A percentile compares a stretch with the other conserved stretches of the same genome.
These are phyloP conservation scores for Pelecanus crispus DNA, from an alignment of 2,113 vertebrate species.

Conservation along the genomic window DNA sequence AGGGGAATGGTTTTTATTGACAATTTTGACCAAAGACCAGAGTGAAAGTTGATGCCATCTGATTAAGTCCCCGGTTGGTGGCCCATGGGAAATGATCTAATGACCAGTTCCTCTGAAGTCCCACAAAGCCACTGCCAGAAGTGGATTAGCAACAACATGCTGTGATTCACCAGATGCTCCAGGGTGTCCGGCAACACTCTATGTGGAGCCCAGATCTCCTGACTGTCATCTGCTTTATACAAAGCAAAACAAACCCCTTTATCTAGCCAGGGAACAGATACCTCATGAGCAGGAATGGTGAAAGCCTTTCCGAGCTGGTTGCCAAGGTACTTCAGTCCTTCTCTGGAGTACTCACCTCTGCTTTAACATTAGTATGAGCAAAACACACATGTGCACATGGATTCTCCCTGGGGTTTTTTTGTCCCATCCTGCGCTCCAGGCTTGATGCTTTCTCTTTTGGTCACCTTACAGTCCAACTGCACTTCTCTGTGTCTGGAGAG, in stretches of 20 bases:
- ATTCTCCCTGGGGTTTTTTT: neutral
- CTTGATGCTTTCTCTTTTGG: neutral
- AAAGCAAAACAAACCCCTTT: neutral
- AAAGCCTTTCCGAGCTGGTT: neutral
- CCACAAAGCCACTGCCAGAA: neutral
- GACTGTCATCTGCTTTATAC: neutral
- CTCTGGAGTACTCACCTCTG: neutral
- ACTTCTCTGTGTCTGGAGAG: neutral
- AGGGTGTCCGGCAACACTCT: neutral
- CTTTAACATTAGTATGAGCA: neutral
- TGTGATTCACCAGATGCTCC: neutral
- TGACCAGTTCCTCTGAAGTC: neutral
- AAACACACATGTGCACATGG: neutral
- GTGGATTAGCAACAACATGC: accelerated
- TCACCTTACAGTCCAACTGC: neutral
- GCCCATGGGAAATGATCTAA: neutral
- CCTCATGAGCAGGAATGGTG: neutral
- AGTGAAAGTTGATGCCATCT: neutral
- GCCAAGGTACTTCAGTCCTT: neutral
- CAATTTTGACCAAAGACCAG: neutral
- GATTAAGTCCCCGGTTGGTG: neutral
- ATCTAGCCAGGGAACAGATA: neutral
- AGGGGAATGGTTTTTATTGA: neutral
- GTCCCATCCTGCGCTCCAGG: neutral
- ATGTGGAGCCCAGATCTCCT: neutral